A percentile compares a stretch with the other conserved stretches of the same genome.
phyloP scores from a whole-genome alignment of 35 echinoderm and acorn worm species.

The Stichopus chloronotus region DNA sequence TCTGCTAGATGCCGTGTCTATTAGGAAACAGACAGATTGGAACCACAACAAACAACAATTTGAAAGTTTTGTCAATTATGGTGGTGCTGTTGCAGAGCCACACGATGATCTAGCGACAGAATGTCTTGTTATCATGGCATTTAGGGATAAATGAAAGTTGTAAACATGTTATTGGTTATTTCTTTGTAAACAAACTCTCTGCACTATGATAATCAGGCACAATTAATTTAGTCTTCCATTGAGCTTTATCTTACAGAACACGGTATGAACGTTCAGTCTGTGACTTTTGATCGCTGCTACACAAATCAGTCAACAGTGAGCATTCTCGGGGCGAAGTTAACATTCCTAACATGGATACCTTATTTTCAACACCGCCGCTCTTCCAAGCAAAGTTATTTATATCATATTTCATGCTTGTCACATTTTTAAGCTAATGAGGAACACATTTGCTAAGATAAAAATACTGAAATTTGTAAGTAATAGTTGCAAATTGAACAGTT shows the following conservation, averaged over 20 bases:
- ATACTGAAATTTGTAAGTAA: neutral
- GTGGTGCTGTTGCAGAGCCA: slow-evolving; percentile 9
- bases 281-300: too few relatives aligned
- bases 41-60: neutral
- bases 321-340: too few relatives aligned
- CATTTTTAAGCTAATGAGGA: too few relatives aligned
- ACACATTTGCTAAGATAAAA: too few relatives aligned
- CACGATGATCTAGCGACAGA: slow-evolving; percentile 16
- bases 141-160: neutral
- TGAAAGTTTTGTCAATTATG: slow-evolving; percentile 26
- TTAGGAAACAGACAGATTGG: slow-evolving; percentile 3
- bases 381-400: too few relatives aligned
- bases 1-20: slow-evolving; percentile 16
- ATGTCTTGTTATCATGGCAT: neutral
- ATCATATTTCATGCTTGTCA: too few relatives aligned
- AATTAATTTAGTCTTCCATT: too few relatives aligned
- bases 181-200: slow-evolving; percentile 30
- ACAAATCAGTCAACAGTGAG: too few relatives aligned
- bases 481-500: neutral
- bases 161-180: slow-evolving; percentile 15
- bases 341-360: too few relatives aligned
- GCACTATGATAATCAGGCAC: slow-evolving; percentile 21
- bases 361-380: too few relatives aligned
- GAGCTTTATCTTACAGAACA: too few relatives aligned
- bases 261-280: too few relatives aligned